These are phyloP conservation scores for Pristionchus mayeri DNA, from an alignment of 2,888 invertebrate species.

Conservation along the genomic window DNA sequence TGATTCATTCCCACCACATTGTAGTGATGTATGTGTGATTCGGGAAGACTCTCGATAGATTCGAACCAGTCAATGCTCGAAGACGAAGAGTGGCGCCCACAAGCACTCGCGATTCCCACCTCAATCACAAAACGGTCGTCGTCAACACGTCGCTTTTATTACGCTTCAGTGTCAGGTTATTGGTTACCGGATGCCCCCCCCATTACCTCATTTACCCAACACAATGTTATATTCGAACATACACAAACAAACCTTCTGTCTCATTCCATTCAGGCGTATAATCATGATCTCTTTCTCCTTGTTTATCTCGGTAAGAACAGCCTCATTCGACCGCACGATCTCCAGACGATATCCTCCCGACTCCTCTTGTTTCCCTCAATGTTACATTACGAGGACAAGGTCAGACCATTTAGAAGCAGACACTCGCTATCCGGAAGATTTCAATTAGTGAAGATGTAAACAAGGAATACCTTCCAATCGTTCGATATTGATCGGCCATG, in stretches of 20 bases:
- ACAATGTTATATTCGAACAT: not conserved
- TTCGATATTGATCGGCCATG: constrained; percentile 29
- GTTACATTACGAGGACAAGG: no score
- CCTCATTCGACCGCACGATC: not conserved
- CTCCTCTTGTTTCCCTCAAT: constrained; percentile 12
- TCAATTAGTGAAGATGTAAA: not conserved
- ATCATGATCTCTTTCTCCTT: not conserved
- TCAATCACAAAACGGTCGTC: not conserved
- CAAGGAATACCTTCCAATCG: not conserved
- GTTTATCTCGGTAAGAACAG: not conserved
- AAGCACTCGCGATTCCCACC: not conserved
- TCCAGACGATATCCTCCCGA: constrained; percentile 3
- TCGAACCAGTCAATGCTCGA: not conserved
- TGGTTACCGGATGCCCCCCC: no score
- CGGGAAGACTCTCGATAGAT: not conserved
- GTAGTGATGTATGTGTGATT: not conserved
- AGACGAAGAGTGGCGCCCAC: not conserved
- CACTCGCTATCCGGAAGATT: not conserved
- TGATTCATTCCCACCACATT: not conserved
- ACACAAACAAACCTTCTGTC: not conserved
- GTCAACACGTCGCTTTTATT: no score
- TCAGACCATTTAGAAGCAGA: not conserved
- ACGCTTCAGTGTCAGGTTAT: no score
- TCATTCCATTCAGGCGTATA: not conserved
- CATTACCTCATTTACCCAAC: not conserved